A percentile compares a stretch with the other conserved stretches of the same genome.
Evolutionary conservation across 1,140 invertebrate genomes (phyloP).

Genomic region (Pectinophora gossypiella): DNA sequence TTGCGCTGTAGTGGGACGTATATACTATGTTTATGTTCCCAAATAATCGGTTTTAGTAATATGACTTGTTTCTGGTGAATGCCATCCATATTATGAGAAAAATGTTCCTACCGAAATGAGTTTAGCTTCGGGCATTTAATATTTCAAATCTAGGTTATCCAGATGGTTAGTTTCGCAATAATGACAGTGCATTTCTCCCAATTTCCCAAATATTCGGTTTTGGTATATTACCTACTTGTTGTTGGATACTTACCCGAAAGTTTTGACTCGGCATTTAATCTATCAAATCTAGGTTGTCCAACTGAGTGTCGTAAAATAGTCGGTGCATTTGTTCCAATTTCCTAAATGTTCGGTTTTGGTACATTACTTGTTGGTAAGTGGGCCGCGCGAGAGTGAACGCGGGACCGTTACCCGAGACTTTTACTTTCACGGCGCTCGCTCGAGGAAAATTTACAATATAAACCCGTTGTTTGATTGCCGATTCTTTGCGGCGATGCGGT

Average conservation of each 20-base stretch:
- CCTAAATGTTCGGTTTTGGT: neutral
- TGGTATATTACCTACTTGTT: too few species aligned
- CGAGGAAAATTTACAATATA: neutral
- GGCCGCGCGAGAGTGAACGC: conserved; percentile 39
- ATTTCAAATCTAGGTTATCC: neutral
- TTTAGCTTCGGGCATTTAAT: neutral
- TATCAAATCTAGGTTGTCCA: neutral
- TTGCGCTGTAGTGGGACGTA: too few species aligned
- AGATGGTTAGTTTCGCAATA: too few species aligned
- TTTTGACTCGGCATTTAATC: neutral
- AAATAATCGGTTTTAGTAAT: too few species aligned
- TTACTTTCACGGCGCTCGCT: conserved; percentile 29
- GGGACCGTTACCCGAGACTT: conserved; percentile 44
- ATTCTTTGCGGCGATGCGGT: too few species aligned
- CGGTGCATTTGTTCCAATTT: neutral
- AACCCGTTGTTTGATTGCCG: too few species aligned
- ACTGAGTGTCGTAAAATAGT: neutral
- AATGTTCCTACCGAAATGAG: too few species aligned
- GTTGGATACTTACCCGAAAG: too few species aligned
- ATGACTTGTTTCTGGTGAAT: too few species aligned
- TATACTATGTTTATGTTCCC: too few species aligned
- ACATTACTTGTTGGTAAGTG: conserved; percentile 19
- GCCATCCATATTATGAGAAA: too few species aligned
- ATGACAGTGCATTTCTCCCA: neutral
- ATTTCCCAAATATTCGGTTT: too few species aligned